Evolutionary conservation across 2,888 invertebrate genomes (phyloP), one percentile per base, ranked within the genome.

Genomic region (Drosophila hawaiiensis): DNA sequence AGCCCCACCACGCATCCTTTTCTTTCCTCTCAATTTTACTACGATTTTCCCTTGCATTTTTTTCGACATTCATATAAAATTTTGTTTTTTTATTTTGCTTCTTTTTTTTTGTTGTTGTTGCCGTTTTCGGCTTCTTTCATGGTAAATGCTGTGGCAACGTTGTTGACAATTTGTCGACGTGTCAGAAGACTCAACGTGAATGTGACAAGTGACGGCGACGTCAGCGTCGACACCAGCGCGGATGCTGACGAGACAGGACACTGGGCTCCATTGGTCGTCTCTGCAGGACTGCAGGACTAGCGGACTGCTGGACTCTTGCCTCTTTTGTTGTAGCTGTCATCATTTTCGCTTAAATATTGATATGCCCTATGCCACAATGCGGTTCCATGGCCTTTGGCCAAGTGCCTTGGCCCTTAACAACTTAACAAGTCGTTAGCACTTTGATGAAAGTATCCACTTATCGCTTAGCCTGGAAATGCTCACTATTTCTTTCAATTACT

Each of bases 101-200:
- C 39, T n/a, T 25, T 9, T 31, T 19, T 61, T 22, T 31, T 55
- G 28, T 22, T 29, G 10, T 33, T 6, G 54, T 63, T 37, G 47
- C 35, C 31, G 72, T 33, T 54, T 60, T 70, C 22, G 67, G 76
- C 67, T 89, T 64, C 74, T 47, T 81, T 74, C 63, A 62, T 62
- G 68, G 73, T 67, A 59, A 79, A 62, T 65, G 77, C 85, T 73
- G 70, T 74, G 83, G 90, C 90, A 89, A 75, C 91, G 89, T 82
- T 87, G 91, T 87, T 87, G 91, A 87, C 91, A 87, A 90, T 87
- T 87, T 87, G 91, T 91, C 89, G 91, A 90, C 86, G 85, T 91
- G 86, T 87, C 86, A 90, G 64, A 77, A 72, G 80, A 91, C 88
- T 89, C 86, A 86, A 91, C 86, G 91, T 90, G 86, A 90, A 91